Evolutionary conservation across 2,888 invertebrate genomes (phyloP), one percentile per base, ranked within the genome.

Genomic region (Pycnomerus fuliginosus): DNA sequence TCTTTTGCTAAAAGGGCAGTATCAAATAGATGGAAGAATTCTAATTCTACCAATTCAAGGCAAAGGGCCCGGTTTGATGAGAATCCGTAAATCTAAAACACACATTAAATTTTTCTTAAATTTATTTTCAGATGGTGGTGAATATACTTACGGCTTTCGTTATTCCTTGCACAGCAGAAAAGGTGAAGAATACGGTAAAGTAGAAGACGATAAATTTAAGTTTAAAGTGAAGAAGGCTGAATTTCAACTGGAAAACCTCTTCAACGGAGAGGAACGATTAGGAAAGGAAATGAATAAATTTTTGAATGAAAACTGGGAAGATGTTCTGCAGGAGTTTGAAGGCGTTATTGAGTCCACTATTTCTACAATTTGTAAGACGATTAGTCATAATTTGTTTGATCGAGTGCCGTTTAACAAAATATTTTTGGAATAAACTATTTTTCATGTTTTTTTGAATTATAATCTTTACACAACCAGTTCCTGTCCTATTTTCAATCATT

Each of bases 201-300:
- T 60, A 1, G 31, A 35, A 16, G 28, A 20, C 10, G 16, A 42
- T 16, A 20, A 40, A 3, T 28, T 60, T n/a, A 50, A 50, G 4
- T 58, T 50, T 28, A 41, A 20, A 10, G 22, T 62, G 1, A 39
- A 44, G 12, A 52, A 45, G 15, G 56, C 56, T 1, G 24, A 50
- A 24, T 55, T 60, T 27, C 28, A 50, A 4, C 44, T 65, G 7
- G 62, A 63, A 12, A 64, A 64, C 45, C 40, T 67, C 7, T 67
- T 67, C 38, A 56, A 62, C 27, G 65, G 65, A 15, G 61, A 67
- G 31, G 53, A 62, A 34, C 28, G 14, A 12, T 46, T 67, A 45
- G 63, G 67, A 62, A 46, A 54, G 31, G 60, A 65, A 46, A 64
- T 66, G 52, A 67, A 66, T 36, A 58, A 50, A 13, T 65, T 68